phyloP scores from a whole-genome alignment of 2,888 invertebrate genomes.

The Monochamus alternatus region DNA sequence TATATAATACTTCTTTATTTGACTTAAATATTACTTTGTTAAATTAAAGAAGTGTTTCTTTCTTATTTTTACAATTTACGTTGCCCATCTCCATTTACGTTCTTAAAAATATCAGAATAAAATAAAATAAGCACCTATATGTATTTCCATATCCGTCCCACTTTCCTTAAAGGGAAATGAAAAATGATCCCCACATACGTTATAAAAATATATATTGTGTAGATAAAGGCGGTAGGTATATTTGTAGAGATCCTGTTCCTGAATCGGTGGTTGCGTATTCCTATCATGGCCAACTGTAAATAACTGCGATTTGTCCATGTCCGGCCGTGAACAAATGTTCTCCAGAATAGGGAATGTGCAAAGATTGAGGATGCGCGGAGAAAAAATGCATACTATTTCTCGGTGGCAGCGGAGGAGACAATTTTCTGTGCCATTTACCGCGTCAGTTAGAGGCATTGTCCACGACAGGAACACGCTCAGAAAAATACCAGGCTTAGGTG shows the following conservation, averaged over 20 bases:
- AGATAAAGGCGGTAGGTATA: conserved; percentile 52
- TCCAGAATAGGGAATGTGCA: conserved; percentile 69
- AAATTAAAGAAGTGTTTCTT: too few species aligned
- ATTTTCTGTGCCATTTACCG: conserved; percentile 72
- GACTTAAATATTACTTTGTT: too few species aligned
- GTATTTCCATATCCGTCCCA: too few species aligned
- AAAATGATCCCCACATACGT: conserved; percentile 43
- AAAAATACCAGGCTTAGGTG: conserved; percentile 67
- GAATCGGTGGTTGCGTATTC: conserved; percentile 62
- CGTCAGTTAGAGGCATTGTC: conserved; percentile 67
- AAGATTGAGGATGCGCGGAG: conserved; percentile 69
- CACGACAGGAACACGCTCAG: conserved; percentile 58
- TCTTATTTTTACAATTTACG: too few species aligned
- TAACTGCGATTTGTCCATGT: conserved; percentile 71
- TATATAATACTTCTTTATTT: too few species aligned
- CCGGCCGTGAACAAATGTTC: conserved; percentile 65
- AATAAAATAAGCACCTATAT: too few species aligned
- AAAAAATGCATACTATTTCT: conserved; percentile 68
- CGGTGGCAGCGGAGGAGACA: conserved; percentile 67
- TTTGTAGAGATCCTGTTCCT: conserved; percentile 48
- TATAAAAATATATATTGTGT: conserved; percentile 47
- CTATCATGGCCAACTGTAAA: conserved; percentile 70
- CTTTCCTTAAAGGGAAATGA: conserved; percentile 21
- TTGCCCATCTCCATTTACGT: too few species aligned
- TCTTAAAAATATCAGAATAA: too few species aligned